Conservation (phyloP, 2,797 vertebrate species). For the Antennarius maculatus region DNA sequence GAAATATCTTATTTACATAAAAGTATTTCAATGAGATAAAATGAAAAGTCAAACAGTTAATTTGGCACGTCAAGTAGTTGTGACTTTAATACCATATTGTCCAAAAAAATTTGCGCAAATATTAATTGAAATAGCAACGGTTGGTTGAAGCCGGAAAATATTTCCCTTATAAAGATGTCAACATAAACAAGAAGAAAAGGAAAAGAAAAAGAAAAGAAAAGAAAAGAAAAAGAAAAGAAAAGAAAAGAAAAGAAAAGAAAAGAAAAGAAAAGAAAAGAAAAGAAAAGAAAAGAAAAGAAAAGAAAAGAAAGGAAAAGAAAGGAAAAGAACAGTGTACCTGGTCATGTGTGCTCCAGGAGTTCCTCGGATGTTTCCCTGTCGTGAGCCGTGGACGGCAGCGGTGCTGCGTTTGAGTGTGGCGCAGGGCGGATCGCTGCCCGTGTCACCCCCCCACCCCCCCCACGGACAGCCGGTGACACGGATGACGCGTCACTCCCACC, state of each 20-base stretch:
- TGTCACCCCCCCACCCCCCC: too few species aligned
- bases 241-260: too few species aligned
- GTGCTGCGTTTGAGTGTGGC: neutral
- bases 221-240: too few species aligned
- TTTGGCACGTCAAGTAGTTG: neutral
- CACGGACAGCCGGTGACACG: slow-evolving; percentile 3
- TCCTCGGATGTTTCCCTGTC: neutral
- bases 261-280: too few species aligned
- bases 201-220: too few species aligned
- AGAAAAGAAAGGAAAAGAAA: too few species aligned
- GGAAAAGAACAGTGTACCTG: slow-evolving; percentile 26
- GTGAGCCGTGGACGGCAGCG: slow-evolving; percentile 1
- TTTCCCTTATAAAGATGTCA: neutral
- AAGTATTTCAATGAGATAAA: neutral
- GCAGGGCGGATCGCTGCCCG: slow-evolving; percentile 8
- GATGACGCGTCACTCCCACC: neutral
- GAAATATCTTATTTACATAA: too few species aligned
- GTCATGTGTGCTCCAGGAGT: slow-evolving; percentile 4
- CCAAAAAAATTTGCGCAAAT: neutral
- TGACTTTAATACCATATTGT: neutral
- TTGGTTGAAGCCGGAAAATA: neutral
- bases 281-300: too few species aligned
- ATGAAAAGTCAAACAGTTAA: neutral
- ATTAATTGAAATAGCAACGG: neutral
- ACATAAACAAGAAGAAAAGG: too few species aligned